These are phyloP conservation scores for Magallana ariakensis DNA, from an alignment of 1,140 invertebrate species.

Conservation along the genomic window DNA sequence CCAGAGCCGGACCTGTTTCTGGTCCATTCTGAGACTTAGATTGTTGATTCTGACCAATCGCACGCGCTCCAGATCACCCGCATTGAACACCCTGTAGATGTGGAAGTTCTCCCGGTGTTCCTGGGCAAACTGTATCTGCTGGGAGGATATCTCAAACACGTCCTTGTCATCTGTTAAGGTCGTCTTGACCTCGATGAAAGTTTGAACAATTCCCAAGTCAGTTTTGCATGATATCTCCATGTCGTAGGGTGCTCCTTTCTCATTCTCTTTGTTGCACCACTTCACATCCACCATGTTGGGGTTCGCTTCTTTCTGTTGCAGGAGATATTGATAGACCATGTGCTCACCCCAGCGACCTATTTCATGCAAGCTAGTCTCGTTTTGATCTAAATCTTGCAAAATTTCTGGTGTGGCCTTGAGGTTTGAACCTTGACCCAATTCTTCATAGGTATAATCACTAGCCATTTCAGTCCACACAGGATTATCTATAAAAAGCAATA, in stretches of 20 bases:
- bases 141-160: constrained; percentile 74
- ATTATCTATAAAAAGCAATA: constrained; percentile 58
- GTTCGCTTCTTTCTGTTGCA: constrained; percentile 61
- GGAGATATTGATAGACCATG: constrained; percentile 71
- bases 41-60: constrained; percentile 69
- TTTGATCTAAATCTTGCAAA: constrained; percentile 26
- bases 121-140: constrained; percentile 73
- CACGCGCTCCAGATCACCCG: constrained; percentile 63
- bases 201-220: constrained; percentile 17
- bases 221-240: constrained; percentile 65
- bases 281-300: constrained; percentile 59
- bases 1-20: constrained; percentile 69
- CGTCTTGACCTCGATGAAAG: constrained; percentile 71
- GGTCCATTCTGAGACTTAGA: constrained; percentile 64
- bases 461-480: constrained; percentile 66
- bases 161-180: constrained; percentile 69
- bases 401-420: constrained; percentile 55
- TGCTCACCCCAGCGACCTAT: constrained; percentile 74
- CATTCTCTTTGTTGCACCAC: constrained; percentile 68
- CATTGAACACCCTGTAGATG: constrained; percentile 75
- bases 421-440: constrained; percentile 58
- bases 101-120: constrained; percentile 71
- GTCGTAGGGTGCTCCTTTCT: constrained; percentile 72
- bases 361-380: constrained; percentile 37
- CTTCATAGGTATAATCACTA: constrained; percentile 69